These are phyloP conservation scores for Eurytemora carolleeae DNA, from an alignment of 1,140 invertebrate genomes.

Conservation along the genomic window DNA sequence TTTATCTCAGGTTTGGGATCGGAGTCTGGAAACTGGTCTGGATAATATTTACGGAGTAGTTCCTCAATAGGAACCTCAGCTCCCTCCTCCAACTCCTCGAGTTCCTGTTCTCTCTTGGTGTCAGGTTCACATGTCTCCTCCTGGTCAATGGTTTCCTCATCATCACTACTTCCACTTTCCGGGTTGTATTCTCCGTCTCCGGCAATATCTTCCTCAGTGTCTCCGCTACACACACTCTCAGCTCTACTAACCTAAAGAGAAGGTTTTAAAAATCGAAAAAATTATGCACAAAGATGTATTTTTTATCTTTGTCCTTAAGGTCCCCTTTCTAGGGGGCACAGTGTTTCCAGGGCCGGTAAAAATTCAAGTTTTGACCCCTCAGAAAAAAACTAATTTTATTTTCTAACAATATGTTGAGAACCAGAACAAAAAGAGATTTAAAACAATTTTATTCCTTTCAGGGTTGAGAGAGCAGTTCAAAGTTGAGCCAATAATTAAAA, in stretches of 20 bases:
- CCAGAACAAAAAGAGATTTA: no score
- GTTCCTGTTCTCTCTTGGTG: constrained; percentile 43
- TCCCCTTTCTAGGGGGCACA: background rate
- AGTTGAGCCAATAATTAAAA: no score
- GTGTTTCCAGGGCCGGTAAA: no score
- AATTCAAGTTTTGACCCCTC: no score
- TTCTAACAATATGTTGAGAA: no score
- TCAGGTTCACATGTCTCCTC: constrained; percentile 40
- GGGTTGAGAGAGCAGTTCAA: no score
- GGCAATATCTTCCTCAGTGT: background rate
- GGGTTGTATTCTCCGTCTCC: constrained; percentile 56
- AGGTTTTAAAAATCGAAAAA: background rate
- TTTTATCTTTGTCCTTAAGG: background rate
- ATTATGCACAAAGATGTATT: background rate
- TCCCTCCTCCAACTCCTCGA: constrained; percentile 67
- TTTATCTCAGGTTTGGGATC: background rate
- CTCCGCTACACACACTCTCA: background rate
- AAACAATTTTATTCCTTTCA: no score
- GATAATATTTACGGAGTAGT: constrained; percentile 25
- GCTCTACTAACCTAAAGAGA: background rate
- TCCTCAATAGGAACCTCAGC: constrained; percentile 78
- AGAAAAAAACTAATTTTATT: no score
- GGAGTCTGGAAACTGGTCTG: background rate
- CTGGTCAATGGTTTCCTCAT: constrained; percentile 87
- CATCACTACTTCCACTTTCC: constrained; percentile 55